phyloP scores from a whole-genome alignment of 2,888 invertebrate genomes.

The Ophonus ardosiacus region DNA sequence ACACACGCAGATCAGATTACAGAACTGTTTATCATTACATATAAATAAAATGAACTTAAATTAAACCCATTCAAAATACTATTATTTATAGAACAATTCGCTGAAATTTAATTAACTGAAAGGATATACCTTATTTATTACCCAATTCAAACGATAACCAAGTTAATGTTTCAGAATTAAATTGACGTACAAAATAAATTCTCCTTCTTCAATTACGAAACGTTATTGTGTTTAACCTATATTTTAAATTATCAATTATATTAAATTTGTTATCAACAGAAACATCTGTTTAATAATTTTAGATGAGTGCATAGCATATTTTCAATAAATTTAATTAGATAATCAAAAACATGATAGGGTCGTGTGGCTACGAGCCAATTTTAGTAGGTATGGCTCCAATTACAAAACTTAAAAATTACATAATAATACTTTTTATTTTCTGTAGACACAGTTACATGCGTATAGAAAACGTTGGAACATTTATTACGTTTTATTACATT shows the following conservation, averaged over 20 bases:
- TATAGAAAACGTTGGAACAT: too few relatives aligned
- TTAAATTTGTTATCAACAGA: slow-evolving; percentile 16
- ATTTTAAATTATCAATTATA: slow-evolving; percentile 15
- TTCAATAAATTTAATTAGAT: slow-evolving; percentile 33
- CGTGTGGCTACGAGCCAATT: too few relatives aligned
- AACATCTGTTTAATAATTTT: slow-evolving; percentile 32
- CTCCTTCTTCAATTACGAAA: background rate
- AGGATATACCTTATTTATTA: slow-evolving; percentile 48
- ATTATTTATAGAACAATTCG: slow-evolving; percentile 56
- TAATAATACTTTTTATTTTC: too few relatives aligned
- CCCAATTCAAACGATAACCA: slow-evolving; percentile 33
- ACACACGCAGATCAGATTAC: slow-evolving; percentile 68
- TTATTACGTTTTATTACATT: too few relatives aligned
- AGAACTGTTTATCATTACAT: slow-evolving; percentile 60
- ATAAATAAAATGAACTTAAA: slow-evolving; percentile 53
- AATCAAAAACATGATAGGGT: slow-evolving; percentile 5
- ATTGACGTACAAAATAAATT: slow-evolving; percentile 15
- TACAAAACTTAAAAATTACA: too few relatives aligned
- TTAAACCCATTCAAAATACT: slow-evolving; percentile 52
- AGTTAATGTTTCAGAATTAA: slow-evolving; percentile 36
- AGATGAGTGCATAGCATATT: slow-evolving; percentile 16
- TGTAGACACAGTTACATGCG: too few relatives aligned
- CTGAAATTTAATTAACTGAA: slow-evolving; percentile 50
- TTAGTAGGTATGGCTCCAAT: too few relatives aligned
- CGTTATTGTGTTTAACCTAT: background rate